Conservation (phyloP, 2,888 invertebrate genomes). For the Eristalinus aeneus region DNA sequence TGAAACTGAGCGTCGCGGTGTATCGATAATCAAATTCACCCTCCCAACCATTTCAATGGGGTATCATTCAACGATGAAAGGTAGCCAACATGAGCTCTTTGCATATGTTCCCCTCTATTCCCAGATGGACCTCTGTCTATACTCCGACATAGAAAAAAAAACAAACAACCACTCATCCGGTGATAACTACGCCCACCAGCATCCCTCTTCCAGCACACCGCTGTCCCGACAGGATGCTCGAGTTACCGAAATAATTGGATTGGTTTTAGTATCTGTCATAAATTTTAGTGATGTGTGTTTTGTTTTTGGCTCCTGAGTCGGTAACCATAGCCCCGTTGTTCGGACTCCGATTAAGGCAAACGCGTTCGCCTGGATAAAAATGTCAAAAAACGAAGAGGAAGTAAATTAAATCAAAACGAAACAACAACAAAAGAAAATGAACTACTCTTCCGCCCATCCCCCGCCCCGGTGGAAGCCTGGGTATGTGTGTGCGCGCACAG, state of each 20-base stretch:
- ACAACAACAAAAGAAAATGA: background rate
- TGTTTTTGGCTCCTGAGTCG: slow-evolving; percentile 56
- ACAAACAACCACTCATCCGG: background rate
- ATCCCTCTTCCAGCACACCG: background rate
- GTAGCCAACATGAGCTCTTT: slow-evolving; percentile 18
- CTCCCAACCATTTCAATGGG: slow-evolving; percentile 4
- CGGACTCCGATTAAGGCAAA: slow-evolving; percentile 56
- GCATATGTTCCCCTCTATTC: slow-evolving; percentile 25
- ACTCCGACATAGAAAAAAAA: background rate
- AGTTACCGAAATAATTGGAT: slow-evolving; percentile 70
- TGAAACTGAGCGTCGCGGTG: background rate
- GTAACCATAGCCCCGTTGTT: slow-evolving; percentile 57
- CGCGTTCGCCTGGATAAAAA: slow-evolving; percentile 57
- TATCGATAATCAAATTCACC: slow-evolving; percentile 50
- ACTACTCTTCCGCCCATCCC: no score
- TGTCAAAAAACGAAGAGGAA: slow-evolving; percentile 50
- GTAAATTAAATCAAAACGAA: slow-evolving; percentile 60
- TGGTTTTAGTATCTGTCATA: slow-evolving; percentile 69
- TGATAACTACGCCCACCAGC: background rate
- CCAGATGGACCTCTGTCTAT: background rate
- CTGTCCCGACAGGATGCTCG: slow-evolving; percentile 49
- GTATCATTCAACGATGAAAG: background rate
- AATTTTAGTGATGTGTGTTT: slow-evolving; percentile 65
- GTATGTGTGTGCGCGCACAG: background rate
- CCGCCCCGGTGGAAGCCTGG: background rate